Percentiles rank a stretch among this genome's conserved stretches.
phyloP scores from a whole-genome alignment of 2,797 vertebrate species.

The Valencia hispanica region DNA sequence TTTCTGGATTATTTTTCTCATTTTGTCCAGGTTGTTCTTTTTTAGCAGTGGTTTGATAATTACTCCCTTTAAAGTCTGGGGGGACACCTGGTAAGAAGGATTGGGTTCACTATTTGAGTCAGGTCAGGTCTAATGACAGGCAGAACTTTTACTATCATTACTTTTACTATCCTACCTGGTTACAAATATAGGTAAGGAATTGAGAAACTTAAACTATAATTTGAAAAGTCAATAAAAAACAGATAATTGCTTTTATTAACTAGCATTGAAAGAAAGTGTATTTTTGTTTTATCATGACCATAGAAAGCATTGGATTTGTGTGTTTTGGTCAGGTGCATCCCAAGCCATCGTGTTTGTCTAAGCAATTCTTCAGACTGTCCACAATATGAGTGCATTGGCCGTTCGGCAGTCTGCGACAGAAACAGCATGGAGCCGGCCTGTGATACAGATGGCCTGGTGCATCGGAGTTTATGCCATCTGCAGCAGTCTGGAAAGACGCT shows the following conservation, averaged over 20 bases:
- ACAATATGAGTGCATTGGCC: slow-evolving; percentile 89
- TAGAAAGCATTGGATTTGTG: not conserved
- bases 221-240: not conserved
- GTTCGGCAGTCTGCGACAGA: slow-evolving; percentile 86
- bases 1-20: too few relatives aligned
- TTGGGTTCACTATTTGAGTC: too few relatives aligned
- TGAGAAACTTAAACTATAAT: not conserved
- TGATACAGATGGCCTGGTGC: slow-evolving; percentile 89
- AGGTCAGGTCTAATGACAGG: too few relatives aligned
- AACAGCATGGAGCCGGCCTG: slow-evolving; percentile 88
- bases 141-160: too few relatives aligned
- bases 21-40: too few relatives aligned
- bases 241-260: not conserved
- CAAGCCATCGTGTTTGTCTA: slow-evolving; percentile 90
- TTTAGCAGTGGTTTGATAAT: too few relatives aligned
- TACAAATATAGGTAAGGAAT: not conserved
- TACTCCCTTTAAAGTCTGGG: too few relatives aligned
- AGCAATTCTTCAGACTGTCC: slow-evolving; percentile 86
- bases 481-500: slow-evolving; percentile 90
- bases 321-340: slow-evolving; percentile 84
- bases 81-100: too few relatives aligned
- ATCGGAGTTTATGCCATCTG: slow-evolving; percentile 87
- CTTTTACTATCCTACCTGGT: too few relatives aligned
- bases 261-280: not conserved
- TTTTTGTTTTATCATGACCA: not conserved